phyloP scores from a whole-genome alignment of 1,140 invertebrate species.

The Atta texana region DNA sequence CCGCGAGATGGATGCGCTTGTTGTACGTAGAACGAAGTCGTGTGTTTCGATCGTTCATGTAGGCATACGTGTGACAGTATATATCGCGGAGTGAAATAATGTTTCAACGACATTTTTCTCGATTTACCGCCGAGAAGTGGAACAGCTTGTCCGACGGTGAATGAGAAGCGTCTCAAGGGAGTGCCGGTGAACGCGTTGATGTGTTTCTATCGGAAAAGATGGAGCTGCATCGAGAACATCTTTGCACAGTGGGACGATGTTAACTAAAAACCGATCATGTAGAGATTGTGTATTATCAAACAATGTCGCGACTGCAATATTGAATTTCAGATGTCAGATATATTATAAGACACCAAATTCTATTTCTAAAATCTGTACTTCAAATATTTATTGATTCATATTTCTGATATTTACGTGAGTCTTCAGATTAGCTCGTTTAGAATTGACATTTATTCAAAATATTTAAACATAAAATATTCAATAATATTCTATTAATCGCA shows the following conservation, averaged over 20 bases:
- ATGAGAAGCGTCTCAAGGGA: slow-evolving; percentile 43
- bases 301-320: neutral
- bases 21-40: slow-evolving; percentile 24
- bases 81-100: slow-evolving; percentile 50
- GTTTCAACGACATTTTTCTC: slow-evolving; percentile 55
- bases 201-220: slow-evolving; percentile 24
- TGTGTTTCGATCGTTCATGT: slow-evolving; percentile 54
- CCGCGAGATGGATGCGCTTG: slow-evolving; percentile 49
- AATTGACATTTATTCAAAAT: neutral
- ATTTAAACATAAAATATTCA: neutral
- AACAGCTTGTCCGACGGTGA: slow-evolving; percentile 47
- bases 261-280: neutral
- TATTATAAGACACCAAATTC: no score
- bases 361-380: no score
- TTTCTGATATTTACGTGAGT: neutral
- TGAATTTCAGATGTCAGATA: neutral
- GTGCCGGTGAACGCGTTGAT: slow-evolving; percentile 10
- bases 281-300: neutral
- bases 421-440: neutral
- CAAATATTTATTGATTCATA: no score
- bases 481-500: neutral
- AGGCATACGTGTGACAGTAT: slow-evolving; percentile 42
- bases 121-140: slow-evolving; percentile 42
- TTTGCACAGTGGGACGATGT: slow-evolving; percentile 21
- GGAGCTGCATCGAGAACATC: slow-evolving; percentile 32